phyloP scores from a whole-genome alignment of 2,888 invertebrate species.

The Heliothis peltigera region DNA sequence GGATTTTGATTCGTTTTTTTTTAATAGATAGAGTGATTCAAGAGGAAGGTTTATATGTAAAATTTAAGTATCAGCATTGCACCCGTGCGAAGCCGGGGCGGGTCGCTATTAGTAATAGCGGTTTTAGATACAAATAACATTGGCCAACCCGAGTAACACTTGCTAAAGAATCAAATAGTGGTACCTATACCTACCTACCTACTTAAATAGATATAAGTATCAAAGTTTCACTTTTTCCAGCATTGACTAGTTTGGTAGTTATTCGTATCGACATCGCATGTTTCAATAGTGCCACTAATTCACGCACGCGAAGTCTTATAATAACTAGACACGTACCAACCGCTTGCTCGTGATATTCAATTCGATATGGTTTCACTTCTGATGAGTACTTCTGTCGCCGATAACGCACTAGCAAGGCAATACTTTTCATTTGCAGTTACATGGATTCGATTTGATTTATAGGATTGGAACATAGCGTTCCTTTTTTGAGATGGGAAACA shows the following conservation, averaged over 20 bases:
- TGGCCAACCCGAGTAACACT: constrained; percentile 7
- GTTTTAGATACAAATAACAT: constrained; percentile 12
- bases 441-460: no score
- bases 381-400: constrained; percentile 69
- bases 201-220: constrained; percentile 33
- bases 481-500: no score
- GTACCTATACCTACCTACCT: constrained; percentile 4
- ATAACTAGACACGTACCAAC: constrained; percentile 80
- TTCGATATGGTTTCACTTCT: constrained; percentile 88
- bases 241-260: constrained; percentile 58
- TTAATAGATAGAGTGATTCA: no score
- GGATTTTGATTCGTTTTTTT: no score
- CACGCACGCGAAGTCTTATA: constrained; percentile 79
- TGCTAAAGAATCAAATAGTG: constrained; percentile 14
- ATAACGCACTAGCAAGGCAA: constrained; percentile 50
- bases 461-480: no score
- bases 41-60: no score
- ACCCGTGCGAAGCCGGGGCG: no score
- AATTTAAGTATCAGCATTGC: no score
- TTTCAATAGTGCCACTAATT: constrained; percentile 71
- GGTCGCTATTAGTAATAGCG: not conserved
- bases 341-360: constrained; percentile 81
- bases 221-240: constrained; percentile 59
- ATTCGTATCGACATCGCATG: constrained; percentile 77
- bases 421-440: constrained; percentile 37